A percentile compares a stretch with the other conserved stretches of the same genome.
phyloP scores from a whole-genome alignment of 2,888 invertebrate genomes.

The Eupeodes luniger region DNA sequence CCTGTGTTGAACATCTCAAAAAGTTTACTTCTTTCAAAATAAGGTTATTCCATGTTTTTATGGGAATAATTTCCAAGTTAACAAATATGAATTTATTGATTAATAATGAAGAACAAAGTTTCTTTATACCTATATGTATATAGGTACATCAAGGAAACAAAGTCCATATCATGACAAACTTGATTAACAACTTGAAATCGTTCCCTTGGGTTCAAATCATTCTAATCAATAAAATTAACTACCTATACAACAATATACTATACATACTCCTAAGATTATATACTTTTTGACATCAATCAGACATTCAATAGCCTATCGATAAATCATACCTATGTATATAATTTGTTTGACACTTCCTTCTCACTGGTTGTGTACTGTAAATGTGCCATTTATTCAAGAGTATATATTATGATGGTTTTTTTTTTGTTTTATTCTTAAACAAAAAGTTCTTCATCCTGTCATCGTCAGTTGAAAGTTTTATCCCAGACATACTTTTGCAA shows the following conservation, averaged over 20 bases:
- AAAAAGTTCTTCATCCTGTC: constrained; percentile 13
- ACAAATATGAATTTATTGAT: too few relatives aligned
- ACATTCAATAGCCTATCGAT: constrained; percentile 51
- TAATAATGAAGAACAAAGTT: too few relatives aligned
- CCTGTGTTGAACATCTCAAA: too few relatives aligned
- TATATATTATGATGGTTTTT: background rate
- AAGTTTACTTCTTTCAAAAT: too few relatives aligned
- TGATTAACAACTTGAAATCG: constrained; percentile 17
- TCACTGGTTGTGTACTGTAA: background rate
- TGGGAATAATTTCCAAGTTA: too few relatives aligned
- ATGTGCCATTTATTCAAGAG: constrained; percentile 12
- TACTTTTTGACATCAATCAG: constrained; percentile 51
- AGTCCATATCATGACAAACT: background rate
- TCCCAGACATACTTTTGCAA: background rate
- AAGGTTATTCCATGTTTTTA: too few relatives aligned
- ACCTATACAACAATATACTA: constrained; percentile 2
- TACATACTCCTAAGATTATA: background rate
- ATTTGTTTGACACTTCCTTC: too few relatives aligned
- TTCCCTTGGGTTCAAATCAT: background rate
- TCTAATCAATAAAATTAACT: constrained; percentile 28
- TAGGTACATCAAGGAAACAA: too few relatives aligned
- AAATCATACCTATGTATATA: constrained; percentile 36
- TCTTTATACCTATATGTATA: too few relatives aligned
- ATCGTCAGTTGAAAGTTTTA: background rate
- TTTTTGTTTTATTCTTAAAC: background rate